Base-by-base conservation (phyloP, 2,888 invertebrate genomes). In the Dasysyrphus tricinctus region DNA sequence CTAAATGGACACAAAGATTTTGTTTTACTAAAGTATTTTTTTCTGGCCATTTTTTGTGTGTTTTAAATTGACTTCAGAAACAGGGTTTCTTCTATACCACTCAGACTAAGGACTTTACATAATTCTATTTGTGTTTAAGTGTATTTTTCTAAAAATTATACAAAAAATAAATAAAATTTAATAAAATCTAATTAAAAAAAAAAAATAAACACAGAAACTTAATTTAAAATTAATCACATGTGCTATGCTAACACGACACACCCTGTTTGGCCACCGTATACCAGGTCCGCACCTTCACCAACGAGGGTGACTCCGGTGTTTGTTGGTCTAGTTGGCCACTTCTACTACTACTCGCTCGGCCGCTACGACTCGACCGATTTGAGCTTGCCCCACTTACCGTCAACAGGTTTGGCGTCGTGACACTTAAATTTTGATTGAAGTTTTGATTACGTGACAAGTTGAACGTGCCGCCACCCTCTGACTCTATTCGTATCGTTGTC, bases 191-290 rank as follows among this genome's bases (percentile, higher is more conserved):
- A 82, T 57, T 16, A 69, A 44, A 56, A 72, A 29, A 29, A 39
- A 59, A 11, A 57, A 32, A 5, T 9, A 39, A 51, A 51, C 65
- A 74, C 44, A 69, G 0, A 51, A 67, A 67, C 54, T 69, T 54
- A 54, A 42, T 39, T 69, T 69, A 54, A 69, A 51, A 69, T 16
- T 69, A 69, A 69, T 86, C 82, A 86, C 82, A 82, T 63, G 59
- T 74, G 78, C 47, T 69, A 69, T 34, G 86, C 86, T 92, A 93
- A 91, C 93, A 93, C 88, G 93, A 92, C 88, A 93, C 91, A 88
- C 93, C 92, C 90, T 92, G 93, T 89, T 93, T 93, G 88, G 93
- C 92, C 88, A 93, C 93, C 70, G 93, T 93, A 69, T 93, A 93
- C 92, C 92, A 93, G 76, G 92, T 91, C 89, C 92, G 91, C 87